Conservation (phyloP, 2,797 vertebrate genomes). For the Denticeps clupeoides region DNA sequence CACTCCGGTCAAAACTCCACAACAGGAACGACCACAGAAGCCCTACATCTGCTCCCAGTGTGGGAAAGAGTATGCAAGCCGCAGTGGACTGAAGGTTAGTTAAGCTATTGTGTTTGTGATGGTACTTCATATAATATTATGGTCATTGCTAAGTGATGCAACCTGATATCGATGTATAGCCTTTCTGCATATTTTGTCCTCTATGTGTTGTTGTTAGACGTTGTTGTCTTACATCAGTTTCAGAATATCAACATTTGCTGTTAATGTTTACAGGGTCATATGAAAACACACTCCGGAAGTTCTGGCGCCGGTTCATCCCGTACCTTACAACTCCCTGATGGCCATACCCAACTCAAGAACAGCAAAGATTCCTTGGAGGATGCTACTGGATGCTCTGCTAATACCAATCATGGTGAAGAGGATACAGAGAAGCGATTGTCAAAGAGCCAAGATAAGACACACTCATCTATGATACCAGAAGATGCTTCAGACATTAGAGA, state of each 20-base stretch:
- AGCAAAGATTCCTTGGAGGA: conserved; percentile 40
- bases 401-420: conserved; percentile 33
- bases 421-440: conserved; percentile 38
- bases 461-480: conserved; percentile 31
- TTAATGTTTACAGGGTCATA: conserved; percentile 57
- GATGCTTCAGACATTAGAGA: conserved; percentile 26
- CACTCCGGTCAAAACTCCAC: conserved; percentile 19
- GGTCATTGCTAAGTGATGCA: neutral
- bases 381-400: conserved; percentile 24
- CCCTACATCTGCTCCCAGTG: conserved; percentile 69
- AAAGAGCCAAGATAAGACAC: conserved; percentile 41
- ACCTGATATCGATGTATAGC: too few species aligned
- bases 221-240: neutral
- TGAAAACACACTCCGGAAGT: conserved; percentile 61
- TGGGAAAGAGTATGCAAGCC: conserved; percentile 70
- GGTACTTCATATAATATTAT: too few species aligned
- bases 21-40: conserved; percentile 54
- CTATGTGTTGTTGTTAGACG: neutral
- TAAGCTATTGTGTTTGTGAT: neutral
- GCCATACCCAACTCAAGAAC: conserved; percentile 43
- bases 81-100: conserved; percentile 67
- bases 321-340: conserved; percentile 17
- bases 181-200: too few species aligned
- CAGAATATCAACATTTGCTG: conserved; percentile 4
- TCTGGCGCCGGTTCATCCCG: conserved; percentile 28